Base-by-base conservation (phyloP, 2,888 invertebrate species). In the Zygothrica quintamaculata region DNA sequence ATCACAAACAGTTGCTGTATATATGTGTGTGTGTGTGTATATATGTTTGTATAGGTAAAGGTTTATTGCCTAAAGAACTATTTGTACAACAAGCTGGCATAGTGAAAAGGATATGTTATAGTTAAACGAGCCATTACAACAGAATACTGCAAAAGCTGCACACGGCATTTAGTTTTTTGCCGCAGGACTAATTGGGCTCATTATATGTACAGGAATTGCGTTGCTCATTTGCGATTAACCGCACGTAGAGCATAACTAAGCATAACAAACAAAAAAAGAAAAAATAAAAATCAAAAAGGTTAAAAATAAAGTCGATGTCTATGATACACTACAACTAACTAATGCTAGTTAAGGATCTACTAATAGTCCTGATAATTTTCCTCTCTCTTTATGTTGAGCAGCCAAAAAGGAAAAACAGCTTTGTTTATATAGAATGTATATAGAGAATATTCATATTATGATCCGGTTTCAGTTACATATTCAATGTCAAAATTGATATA, bases 121-220 rank as follows among this genome's bases (percentile, higher is more conserved):
- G 71, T 84, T 78, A 75, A 82, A 39, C 68, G 80, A 43, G 34
- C 86, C 77, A 79, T 79, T 79, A 85, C 73, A 78, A 5, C 18
- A 5, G 59, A 82, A 58, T 79, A 85, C 73, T 75, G 18, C 18
- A 5, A 59, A 82, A 58, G 57, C 79, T 82, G 82, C 73, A 66
- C 84, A 85, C 79, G 84, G 85, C 77, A 79, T 82, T 85, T 82
- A 79, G 84, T 82, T 82, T n/a, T 79, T 58, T 76, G 85, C 82
- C 84, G 55, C 56, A 61, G 67, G 85, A 76, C 69, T 85, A 85
- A 82, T 87, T 82, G 87, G 76, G 56, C 79, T 82, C 82, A 87
- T 85, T 87, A 82, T 66, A 80, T 65, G 44, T 37, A 61, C 73
- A 59, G 77, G 58, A 80, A 67, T 47, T 51, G 62, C 44, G 56